These are phyloP conservation scores for Clarias gariepinus DNA, from an alignment of 2,113 vertebrate species.

Conservation along the genomic window DNA sequence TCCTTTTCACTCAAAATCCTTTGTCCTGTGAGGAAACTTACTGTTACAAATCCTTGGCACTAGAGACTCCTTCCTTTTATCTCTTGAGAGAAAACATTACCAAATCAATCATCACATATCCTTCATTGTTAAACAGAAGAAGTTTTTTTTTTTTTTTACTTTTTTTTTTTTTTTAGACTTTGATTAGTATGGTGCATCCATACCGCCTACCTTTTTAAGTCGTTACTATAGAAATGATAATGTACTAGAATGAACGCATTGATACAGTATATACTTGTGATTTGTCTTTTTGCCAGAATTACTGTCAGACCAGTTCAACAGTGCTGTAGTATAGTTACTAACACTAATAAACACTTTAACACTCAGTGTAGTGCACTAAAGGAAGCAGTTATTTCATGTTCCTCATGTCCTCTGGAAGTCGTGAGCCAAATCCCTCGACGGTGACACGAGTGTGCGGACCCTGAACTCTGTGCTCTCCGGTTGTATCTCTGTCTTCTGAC, in stretches of 20 bases:
- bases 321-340: neutral
- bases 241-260: neutral
- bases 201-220: too few relatives aligned
- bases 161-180: neutral
- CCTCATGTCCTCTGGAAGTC: neutral
- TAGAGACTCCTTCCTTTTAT: neutral
- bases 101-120: neutral
- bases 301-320: neutral
- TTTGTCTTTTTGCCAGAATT: neutral
- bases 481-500: conserved; percentile 48
- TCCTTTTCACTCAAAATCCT: neutral
- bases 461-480: conserved; percentile 60
- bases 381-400: neutral
- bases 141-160: neutral
- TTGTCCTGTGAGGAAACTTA: neutral
- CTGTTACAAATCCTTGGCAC: neutral
- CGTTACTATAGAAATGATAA: neutral
- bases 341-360: neutral
- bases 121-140: neutral
- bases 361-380: neutral
- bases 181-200: neutral
- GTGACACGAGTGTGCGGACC: conserved; percentile 60
- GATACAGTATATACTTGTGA: neutral
- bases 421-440: conserved; percentile 20
- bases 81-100: neutral